A percentile compares a stretch with the other conserved stretches of the same genome.
These are phyloP conservation scores for Iguana delicatissima DNA, from an alignment of 2,797 vertebrate species.

Conservation along the genomic window DNA sequence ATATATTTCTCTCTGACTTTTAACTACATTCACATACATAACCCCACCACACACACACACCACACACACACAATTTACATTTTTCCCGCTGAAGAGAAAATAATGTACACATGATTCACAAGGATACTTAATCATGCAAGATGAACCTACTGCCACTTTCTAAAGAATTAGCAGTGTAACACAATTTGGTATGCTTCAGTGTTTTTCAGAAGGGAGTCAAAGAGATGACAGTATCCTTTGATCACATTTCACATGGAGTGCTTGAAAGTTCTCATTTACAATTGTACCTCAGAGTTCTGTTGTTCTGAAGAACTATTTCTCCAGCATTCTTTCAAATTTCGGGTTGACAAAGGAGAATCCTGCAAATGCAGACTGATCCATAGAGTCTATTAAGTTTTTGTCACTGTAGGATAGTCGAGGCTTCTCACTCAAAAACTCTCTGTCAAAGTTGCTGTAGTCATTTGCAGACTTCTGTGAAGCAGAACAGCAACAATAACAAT, in stretches of 20 bases:
- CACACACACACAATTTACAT: slow-evolving; percentile 80
- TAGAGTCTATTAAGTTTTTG: slow-evolving; percentile 96
- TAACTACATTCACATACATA: slow-evolving; percentile 88
- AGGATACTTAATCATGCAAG: slow-evolving; percentile 70
- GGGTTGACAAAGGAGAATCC: slow-evolving; percentile 97
- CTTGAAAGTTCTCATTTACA: slow-evolving; percentile 2
- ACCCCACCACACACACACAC: slow-evolving; percentile 65
- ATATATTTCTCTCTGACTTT: slow-evolving; percentile 77
- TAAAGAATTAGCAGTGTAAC: slow-evolving; percentile 53
- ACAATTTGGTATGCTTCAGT: slow-evolving; percentile 68
- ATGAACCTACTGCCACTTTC: slow-evolving; percentile 44
- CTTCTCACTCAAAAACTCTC: slow-evolving; percentile 96
- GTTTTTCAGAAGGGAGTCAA: slow-evolving; percentile 52
- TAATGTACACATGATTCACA: slow-evolving; percentile 78
- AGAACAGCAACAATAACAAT: slow-evolving; percentile 20
- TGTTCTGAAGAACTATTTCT: slow-evolving; percentile 74
- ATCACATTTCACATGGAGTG: slow-evolving; percentile 14
- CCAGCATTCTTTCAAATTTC: slow-evolving; percentile 87
- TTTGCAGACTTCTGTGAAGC: slow-evolving; percentile 88
- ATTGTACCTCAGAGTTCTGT: neutral
- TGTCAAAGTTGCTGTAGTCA: slow-evolving; percentile 97
- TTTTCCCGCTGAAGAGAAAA: slow-evolving; percentile 75
- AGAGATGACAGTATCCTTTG: neutral
- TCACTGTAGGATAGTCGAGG: slow-evolving; percentile 90
- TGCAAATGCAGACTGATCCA: slow-evolving; percentile 91